These are phyloP conservation scores for Zaprionus africanus DNA, from an alignment of 1,140 invertebrate genomes.

Conservation along the genomic window DNA sequence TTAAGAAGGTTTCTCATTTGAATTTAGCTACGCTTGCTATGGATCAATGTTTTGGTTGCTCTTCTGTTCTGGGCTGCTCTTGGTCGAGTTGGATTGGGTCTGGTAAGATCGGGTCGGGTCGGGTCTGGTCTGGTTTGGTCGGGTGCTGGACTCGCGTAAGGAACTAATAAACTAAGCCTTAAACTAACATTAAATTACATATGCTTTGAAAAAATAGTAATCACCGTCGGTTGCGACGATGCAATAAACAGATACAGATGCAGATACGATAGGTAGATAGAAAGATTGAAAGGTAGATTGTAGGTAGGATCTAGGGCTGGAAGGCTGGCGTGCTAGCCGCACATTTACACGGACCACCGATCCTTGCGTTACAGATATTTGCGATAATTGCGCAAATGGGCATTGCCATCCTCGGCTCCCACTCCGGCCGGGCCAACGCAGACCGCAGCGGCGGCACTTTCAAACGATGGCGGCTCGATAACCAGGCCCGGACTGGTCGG, in stretches of 20 bases:
- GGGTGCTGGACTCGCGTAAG: constrained; percentile 49
- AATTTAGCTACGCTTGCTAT: constrained; percentile 38
- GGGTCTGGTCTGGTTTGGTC: constrained; percentile 5
- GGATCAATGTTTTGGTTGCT: constrained; percentile 26
- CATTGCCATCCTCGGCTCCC: constrained; percentile 68
- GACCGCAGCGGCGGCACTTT: constrained; percentile 79
- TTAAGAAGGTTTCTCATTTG: background rate
- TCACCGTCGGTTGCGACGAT: constrained; percentile 41
- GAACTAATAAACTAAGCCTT: constrained; percentile 69
- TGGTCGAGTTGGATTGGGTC: background rate
- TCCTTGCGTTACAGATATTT: constrained; percentile 82
- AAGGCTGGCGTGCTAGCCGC: constrained; percentile 14
- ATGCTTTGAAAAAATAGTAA: constrained; percentile 41
- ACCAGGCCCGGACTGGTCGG: constrained; percentile 70
- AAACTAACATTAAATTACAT: constrained; percentile 66
- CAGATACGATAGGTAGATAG: constrained; percentile 31
- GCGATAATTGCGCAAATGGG: constrained; percentile 81
- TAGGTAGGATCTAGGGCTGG: constrained; percentile 13
- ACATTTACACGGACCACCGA: constrained; percentile 19
- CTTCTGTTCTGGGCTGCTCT: constrained; percentile 17
- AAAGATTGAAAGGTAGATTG: constrained; percentile 21
- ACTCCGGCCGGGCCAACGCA: constrained; percentile 58
- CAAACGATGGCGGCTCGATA: constrained; percentile 81
- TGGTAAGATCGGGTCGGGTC: background rate
- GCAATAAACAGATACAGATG: constrained; percentile 27